Base-by-base conservation (phyloP, 2,113 vertebrate species). In the Genyomyrus donnyi region DNA sequence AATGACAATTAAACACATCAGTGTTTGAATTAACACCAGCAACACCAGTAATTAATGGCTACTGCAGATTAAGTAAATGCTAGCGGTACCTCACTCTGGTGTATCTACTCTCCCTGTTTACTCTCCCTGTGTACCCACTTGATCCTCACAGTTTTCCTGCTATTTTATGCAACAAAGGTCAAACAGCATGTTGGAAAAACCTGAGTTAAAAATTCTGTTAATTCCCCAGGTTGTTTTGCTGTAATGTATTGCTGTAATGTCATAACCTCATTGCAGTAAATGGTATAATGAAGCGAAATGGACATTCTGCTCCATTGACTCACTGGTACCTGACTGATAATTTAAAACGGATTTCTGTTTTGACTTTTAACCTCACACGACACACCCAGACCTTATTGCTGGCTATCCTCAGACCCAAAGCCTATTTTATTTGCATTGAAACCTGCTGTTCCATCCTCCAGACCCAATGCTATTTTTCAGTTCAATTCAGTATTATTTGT, bases 1-100 rank as follows among this genome's bases (percentile, higher is more conserved):
- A 91, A 92, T 88, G 89, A 90, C 90, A 91, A 91, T 91, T 91
- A 91, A 90, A 90, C 92, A 85, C 89, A 89, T 88, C 74, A 85
- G 58, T 90, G 90, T 91, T 91, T 91, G 90, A 90, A 92, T 91
- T 90, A 85, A 88, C 46, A 90, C 19, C 88, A 89, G 90, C 89
- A 42, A 53, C n/a, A 70, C 58, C 88, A 85, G 90, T 77, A 91
- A 91, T 90, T 90, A 90, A 90, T 90, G 90, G 89, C 45, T 89
- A 85, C 90, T 89, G 91, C 84, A 85, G 90, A 88, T 19, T n/a
- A 46, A 42, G 35, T 10, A 21, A n/a, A 31, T 21, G 9, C 17
- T 39, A 27, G 27, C 15, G 17, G 4, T 3, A 24, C 42, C 48
- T 45, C 13, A 46, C 83, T 31, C 11, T 74, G 66, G 13, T 11